A percentile compares a stretch with the other conserved stretches of the same genome.
These are phyloP conservation scores for Macrotrachela quadricornifera DNA, from an alignment of 1,140 invertebrate genomes.

Conservation along the genomic window DNA sequence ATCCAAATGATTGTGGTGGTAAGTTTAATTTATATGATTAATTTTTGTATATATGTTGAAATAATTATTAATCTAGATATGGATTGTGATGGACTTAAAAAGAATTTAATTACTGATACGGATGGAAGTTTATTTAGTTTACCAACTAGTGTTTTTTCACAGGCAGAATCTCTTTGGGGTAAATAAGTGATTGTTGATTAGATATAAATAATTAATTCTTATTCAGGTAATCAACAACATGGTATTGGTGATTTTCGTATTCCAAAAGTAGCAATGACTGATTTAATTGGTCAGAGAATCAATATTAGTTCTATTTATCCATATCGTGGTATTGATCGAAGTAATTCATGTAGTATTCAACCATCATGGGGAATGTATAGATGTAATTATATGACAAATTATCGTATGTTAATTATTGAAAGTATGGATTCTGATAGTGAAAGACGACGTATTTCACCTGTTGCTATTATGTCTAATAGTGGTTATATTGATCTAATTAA, in stretches of 20 bases:
- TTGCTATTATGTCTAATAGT: conserved; percentile 14
- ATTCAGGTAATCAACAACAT: conserved; percentile 3
- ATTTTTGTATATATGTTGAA: too few species aligned
- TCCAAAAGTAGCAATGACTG: conserved; percentile 18
- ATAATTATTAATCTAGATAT: conserved; percentile 14
- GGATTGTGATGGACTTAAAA: conserved; percentile 26
- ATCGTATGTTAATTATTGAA: conserved; percentile 20
- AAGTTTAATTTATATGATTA: too few species aligned
- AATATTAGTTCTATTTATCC: conserved; percentile 12
- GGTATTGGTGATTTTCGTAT: conserved; percentile 25
- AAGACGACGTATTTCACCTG: conserved; percentile 20
- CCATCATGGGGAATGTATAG: conserved; percentile 17
- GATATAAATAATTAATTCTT: too few species aligned
- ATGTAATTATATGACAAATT: conserved; percentile 13
- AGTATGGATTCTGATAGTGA: conserved; percentile 26
- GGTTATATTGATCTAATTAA: conserved; percentile 26
- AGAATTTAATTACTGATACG: conserved; percentile 18
- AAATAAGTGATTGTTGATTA: conserved; percentile 4
- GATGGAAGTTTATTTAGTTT: conserved; percentile 19
- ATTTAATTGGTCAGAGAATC: conserved; percentile 14
- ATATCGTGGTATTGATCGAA: conserved; percentile 15
- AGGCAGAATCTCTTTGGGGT: conserved; percentile 22
- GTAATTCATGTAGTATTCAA: conserved; percentile 5
- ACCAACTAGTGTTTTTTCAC: conserved; percentile 12
- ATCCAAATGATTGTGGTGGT: background rate